Evolutionary conservation across 2,888 invertebrate genomes (phyloP), one percentile per base, ranked within the genome.

Genomic region (Cryptocheilus praepositus): DNA sequence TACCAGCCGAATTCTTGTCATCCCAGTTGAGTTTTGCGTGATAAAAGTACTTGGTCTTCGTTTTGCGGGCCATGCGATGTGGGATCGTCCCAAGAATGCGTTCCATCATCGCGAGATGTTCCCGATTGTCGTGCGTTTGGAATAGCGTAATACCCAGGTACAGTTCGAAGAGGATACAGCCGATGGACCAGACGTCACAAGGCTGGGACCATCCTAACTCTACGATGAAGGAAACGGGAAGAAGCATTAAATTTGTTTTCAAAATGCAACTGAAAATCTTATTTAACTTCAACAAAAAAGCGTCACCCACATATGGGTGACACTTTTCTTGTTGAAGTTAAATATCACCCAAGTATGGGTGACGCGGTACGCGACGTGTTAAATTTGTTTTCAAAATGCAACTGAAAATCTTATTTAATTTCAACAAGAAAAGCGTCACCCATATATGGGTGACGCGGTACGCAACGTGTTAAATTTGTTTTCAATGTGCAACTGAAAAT

Each of bases 71-170:
- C 95, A 95, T 95, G 89, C 98, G 94, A 91, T 95, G 95, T 61
- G 99, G 99, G 88, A 99, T 94, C 81, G 96, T 94, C 70, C 99
- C 99, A 71, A 99, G 92, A 85, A 99, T 99, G 83, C 98, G 92
- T 90, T 99, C 98, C 99, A 99, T 99, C 99, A 99, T 99, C 80
- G 99, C 99, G 88, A 99, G 93, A 91, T 99, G 99, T 89, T 99
- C 99, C 79, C 98, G 93, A 91, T 99, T 99, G 91, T 99, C 99
- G 90, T 99, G 99, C 46, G 99, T 99, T 93, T 99, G 98, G 92
- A 99, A 99, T 80, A 99, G 92, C 71, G 99, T 99, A 87, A 97
- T 97, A 81, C 99, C 99, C 87, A 98, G 93, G 91, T 99, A 98
- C 84, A 99, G 91, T 91, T 99, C 99, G 90, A 99, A 99, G 90